Evolutionary conservation across 2,797 vertebrate species (phyloP).

Genomic region (Eulemur coronatus): DNA sequence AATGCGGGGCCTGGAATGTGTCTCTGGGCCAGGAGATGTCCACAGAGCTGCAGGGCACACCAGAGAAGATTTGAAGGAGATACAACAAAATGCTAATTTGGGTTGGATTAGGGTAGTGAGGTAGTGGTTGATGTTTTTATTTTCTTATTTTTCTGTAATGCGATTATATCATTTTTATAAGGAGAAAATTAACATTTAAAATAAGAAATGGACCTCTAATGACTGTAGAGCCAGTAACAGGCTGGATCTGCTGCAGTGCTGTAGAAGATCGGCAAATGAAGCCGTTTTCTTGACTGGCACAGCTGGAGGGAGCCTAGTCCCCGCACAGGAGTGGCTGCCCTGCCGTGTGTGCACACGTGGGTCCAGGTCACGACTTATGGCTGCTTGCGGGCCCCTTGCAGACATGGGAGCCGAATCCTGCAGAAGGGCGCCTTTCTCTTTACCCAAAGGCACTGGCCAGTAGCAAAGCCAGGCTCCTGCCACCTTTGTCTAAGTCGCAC

Average conservation of each 20-base stretch:
- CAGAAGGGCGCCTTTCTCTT: neutral
- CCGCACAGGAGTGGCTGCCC: neutral
- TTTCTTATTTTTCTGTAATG: neutral
- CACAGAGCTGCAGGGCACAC: neutral
- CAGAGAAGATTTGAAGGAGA: neutral
- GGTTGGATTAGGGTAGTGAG: neutral
- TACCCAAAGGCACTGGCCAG: neutral
- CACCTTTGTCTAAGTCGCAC: neutral
- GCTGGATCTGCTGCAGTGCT: neutral
- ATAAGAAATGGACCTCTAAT: neutral
- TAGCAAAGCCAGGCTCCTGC: neutral
- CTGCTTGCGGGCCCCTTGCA: too few species aligned
- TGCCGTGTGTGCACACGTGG: fast-evolving
- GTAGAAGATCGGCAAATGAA: neutral
- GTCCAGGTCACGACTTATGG: neutral
- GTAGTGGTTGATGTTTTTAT: neutral
- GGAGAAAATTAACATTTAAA: neutral
- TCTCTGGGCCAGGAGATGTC: neutral
- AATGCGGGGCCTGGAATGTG: neutral
- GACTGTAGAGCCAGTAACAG: neutral
- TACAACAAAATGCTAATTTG: neutral
- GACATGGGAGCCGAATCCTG: too few species aligned
- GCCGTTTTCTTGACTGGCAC: neutral
- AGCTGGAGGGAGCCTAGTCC: neutral
- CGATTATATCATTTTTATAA: neutral